Evolutionary conservation across 2,888 invertebrate species (phyloP).

Genomic region (Eupithecia centaureata): DNA sequence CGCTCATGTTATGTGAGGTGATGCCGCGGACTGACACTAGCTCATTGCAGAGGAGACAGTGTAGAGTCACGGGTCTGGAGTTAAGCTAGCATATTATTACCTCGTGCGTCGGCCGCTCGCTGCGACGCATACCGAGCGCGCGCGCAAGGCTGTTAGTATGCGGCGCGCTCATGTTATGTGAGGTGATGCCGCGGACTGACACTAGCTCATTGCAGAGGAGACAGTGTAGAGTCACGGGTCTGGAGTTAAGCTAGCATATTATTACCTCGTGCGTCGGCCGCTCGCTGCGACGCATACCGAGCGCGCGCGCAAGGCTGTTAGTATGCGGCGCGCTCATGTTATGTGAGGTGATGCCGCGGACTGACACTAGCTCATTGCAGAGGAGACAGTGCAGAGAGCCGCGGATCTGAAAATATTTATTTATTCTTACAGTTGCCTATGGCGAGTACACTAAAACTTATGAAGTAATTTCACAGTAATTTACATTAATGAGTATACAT

Average conservation of each 20-base stretch:
- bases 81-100: neutral
- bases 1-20: too few relatives aligned
- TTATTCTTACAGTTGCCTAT: neutral
- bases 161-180: slow-evolving; percentile 23
- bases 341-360: slow-evolving; percentile 10
- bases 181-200: neutral
- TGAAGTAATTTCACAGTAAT: too few relatives aligned
- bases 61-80: too few relatives aligned
- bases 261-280: neutral
- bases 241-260: slow-evolving; percentile 10
- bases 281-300: slow-evolving; percentile 30
- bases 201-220: slow-evolving; percentile 32
- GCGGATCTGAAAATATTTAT: slow-evolving; percentile 29
- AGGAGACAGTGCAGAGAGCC: slow-evolving; percentile 34
- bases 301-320: slow-evolving; percentile 22
- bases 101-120: neutral
- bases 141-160: slow-evolving; percentile 28
- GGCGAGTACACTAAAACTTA: too few relatives aligned
- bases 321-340: slow-evolving; percentile 28
- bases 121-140: slow-evolving; percentile 34
- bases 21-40: too few relatives aligned
- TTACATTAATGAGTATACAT: too few relatives aligned
- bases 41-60: too few relatives aligned
- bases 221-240: slow-evolving; percentile 34
- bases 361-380: slow-evolving; percentile 27